A percentile compares a stretch with the other conserved stretches of the same genome.
phyloP scores from a whole-genome alignment of 2,113 vertebrate species.

The Labrus mixtus region DNA sequence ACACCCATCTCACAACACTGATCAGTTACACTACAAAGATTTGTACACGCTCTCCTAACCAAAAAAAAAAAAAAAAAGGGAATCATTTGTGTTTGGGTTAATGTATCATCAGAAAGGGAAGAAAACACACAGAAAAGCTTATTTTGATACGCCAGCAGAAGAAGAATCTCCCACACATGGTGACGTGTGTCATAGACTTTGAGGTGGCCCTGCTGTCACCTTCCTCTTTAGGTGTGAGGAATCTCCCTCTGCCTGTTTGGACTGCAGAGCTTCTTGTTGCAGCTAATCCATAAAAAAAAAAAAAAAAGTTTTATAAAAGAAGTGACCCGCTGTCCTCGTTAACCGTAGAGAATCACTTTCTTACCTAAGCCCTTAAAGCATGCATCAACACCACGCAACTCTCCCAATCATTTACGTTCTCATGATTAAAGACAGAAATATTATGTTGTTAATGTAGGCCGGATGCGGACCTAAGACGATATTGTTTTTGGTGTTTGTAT shows the following conservation, averaged over 20 bases:
- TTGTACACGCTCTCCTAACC: slow-evolving; percentile 9
- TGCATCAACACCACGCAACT: slow-evolving; percentile 19
- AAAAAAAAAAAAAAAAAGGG: slow-evolving; percentile 26
- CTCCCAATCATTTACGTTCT: neutral
- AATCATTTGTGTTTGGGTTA: slow-evolving; percentile 11
- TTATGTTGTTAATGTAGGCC: neutral
- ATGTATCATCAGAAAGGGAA: slow-evolving; percentile 26
- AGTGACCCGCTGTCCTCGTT: neutral
- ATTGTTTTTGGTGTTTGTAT: slow-evolving; percentile 49
- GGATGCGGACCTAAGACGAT: slow-evolving; percentile 4
- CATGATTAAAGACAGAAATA: slow-evolving; percentile 13
- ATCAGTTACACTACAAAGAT: slow-evolving; percentile 42
- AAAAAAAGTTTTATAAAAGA: slow-evolving; percentile 44
- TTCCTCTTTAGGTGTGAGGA: slow-evolving; percentile 3
- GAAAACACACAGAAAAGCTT: neutral
- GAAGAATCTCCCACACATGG: slow-evolving; percentile 10
- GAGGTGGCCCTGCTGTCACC: slow-evolving; percentile 18
- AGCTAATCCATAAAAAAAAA: slow-evolving; percentile 33
- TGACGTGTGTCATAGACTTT: slow-evolving; percentile 13
- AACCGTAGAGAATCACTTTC: slow-evolving; percentile 25
- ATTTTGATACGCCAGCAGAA: slow-evolving; percentile 15
- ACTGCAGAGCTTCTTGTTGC: slow-evolving; percentile 66
- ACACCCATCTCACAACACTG: slow-evolving; percentile 26
- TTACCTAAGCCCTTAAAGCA: slow-evolving; percentile 22
- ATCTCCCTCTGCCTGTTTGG: slow-evolving; percentile 27